Evolutionary conservation across 2,888 invertebrate species (phyloP), one percentile per base, ranked within the genome.

Genomic region (Mythimna pallens): DNA sequence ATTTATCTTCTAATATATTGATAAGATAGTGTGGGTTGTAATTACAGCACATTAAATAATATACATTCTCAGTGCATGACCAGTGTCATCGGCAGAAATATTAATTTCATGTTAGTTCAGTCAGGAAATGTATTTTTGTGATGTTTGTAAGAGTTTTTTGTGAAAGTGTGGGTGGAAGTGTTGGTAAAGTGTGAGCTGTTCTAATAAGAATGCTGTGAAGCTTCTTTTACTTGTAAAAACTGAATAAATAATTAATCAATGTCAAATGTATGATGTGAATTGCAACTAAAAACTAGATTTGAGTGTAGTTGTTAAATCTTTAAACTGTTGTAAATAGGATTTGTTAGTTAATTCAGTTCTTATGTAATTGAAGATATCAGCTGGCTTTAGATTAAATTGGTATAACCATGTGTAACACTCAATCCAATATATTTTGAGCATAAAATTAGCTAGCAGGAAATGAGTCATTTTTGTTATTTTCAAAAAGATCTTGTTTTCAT

Each of bases 21-120:
- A 70, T 78, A 62, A 62, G 54, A 70, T 75, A 78, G 54, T 70
- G 61, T 0, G 9, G 47, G n/a, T 55, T 55, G 25, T 43, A 62
- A 62, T 47, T 36, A 55, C 47, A 55, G n/a, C 8, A 36, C 47
- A 34, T 34, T 17, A 47, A 47, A 47, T 62, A 20, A 43, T 7
- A 47, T 55, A 30, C 36, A n/a, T 47, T 36, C 20, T 68, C 20
- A 22, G 10, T 40, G 20, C 0, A 22, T 30, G n/a, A 30, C 2
- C n/a, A 30, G 22, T 47, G 40, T 62, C 9, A 34, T 20, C 1
- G 30, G 34, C 52, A 43, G 22, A 40, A 4, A 34, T 14, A 43
- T 25, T 75, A 47, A 36, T 57, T 55, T 22, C 20, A 47, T 54
- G 40, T 47, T 59, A 0, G 0, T 25, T 9, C 1, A 50, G 8